Evolutionary conservation across 2,888 invertebrate genomes (phyloP).

Genomic region (Boloria euphrosyne): DNA sequence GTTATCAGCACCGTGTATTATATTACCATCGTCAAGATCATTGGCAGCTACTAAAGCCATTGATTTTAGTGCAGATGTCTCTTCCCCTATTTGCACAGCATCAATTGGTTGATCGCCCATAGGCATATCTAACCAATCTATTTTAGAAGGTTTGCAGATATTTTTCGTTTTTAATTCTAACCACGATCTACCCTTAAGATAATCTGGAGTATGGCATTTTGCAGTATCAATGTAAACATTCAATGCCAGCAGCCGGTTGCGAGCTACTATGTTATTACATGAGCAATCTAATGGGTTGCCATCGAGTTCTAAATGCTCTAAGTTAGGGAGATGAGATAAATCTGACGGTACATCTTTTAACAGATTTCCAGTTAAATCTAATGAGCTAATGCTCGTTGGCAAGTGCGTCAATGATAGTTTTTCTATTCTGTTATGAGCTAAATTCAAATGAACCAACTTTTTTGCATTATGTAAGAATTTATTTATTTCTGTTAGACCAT

Average conservation of each 20-base stretch:
- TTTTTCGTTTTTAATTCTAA: slow-evolving; percentile 81
- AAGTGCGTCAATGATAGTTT: slow-evolving; percentile 78
- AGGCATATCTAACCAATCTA: slow-evolving; percentile 81
- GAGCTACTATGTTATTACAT: slow-evolving; percentile 84
- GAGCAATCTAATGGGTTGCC: slow-evolving; percentile 88
- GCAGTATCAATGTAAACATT: slow-evolving; percentile 81
- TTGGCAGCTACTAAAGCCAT: slow-evolving; percentile 61
- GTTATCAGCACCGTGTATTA: slow-evolving; percentile 57
- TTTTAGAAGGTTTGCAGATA: slow-evolving; percentile 73
- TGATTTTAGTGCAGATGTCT: slow-evolving; percentile 68
- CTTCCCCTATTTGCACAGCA: slow-evolving; percentile 63
- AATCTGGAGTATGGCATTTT: slow-evolving; percentile 79
- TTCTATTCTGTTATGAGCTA: slow-evolving; percentile 84
- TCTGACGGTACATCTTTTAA: slow-evolving; percentile 83
- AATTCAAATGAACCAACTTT: slow-evolving; percentile 81
- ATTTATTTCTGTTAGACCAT: slow-evolving; percentile 81
- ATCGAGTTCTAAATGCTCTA: slow-evolving; percentile 85
- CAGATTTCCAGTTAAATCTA: slow-evolving; percentile 84
- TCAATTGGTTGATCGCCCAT: slow-evolving; percentile 84
- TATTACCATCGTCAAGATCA: slow-evolving; percentile 70
- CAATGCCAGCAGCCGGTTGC: slow-evolving; percentile 82
- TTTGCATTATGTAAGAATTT: slow-evolving; percentile 82
- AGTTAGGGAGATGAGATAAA: slow-evolving; percentile 75
- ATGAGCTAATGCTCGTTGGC: slow-evolving; percentile 82
- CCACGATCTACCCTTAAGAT: slow-evolving; percentile 79